Evolutionary conservation across 1,140 invertebrate genomes (phyloP).

Genomic region (Drosophila ironensis): DNA sequence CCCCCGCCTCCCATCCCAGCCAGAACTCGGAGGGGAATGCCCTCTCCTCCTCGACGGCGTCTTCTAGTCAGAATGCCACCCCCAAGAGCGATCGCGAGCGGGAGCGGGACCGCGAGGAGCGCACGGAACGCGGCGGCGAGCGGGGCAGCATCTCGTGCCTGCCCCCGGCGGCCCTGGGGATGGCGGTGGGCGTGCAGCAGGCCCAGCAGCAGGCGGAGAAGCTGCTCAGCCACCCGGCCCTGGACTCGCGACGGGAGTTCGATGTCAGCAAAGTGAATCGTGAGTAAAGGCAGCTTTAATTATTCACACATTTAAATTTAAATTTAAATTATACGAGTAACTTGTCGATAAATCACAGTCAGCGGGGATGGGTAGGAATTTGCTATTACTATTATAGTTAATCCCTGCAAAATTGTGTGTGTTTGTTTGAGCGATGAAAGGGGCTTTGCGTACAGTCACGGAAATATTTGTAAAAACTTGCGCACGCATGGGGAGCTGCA

Average conservation of each 20-base stretch:
- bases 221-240: conserved; percentile 62
- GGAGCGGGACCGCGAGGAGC: conserved; percentile 23
- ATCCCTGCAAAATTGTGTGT: too few relatives aligned
- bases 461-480: too few relatives aligned
- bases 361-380: neutral
- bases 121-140: conserved; percentile 30
- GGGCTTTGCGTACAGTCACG: too few relatives aligned
- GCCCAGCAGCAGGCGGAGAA: conserved; percentile 68
- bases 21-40: conserved; percentile 39
- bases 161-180: conserved; percentile 71
- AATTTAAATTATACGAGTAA: conserved; percentile 26
- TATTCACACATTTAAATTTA: conserved; percentile 1
- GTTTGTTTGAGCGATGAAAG: too few relatives aligned
- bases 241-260: conserved; percentile 71
- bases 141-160: conserved; percentile 74
- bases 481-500: too few relatives aligned
- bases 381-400: conserved; percentile 17
- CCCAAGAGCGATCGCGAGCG: conserved; percentile 62
- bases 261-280: conserved; percentile 80
- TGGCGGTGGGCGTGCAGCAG: conserved; percentile 64
- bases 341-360: neutral
- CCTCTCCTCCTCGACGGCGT: conserved; percentile 60
- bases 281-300: conserved; percentile 53
- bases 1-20: conserved; percentile 28
- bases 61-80: conserved; percentile 73